Conservation (phyloP, 2,797 vertebrate species). For the Malurus splendens region DNA sequence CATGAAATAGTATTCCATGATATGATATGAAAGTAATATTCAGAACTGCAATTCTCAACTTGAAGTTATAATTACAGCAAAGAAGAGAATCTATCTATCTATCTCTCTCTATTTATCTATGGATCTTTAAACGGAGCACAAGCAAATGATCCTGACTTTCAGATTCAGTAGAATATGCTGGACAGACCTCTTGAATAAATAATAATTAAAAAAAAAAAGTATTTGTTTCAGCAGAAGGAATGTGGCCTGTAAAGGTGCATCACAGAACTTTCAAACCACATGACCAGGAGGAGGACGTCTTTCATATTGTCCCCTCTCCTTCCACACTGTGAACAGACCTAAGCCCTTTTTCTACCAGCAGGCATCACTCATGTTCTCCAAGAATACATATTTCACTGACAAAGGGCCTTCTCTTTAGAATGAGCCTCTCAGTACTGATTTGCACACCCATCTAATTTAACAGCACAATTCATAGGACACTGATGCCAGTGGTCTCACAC, state of each 20-base stretch:
- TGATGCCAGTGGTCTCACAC: not conserved
- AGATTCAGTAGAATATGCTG: not conserved
- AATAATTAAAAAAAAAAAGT: no score
- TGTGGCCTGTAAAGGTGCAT: not conserved
- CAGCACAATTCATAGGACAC: not conserved
- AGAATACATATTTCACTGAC: not conserved
- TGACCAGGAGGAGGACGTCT: not conserved
- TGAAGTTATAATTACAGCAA: not conserved
- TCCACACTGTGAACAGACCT: not conserved
- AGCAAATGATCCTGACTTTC: not conserved
- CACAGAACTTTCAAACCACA: not conserved
- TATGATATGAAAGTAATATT: not conserved
- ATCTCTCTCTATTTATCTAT: rapidly evolving
- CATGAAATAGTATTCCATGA: not conserved
- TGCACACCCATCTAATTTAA: not conserved
- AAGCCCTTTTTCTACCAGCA: no score
- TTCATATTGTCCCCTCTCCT: not conserved
- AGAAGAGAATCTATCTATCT: not conserved
- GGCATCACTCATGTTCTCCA: not conserved
- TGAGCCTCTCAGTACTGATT: not conserved
- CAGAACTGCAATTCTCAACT: not conserved
- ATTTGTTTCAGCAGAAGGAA: not conserved
- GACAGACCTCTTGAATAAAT: no score
- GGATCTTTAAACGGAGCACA: not conserved
- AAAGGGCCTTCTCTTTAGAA: not conserved